phyloP scores from a whole-genome alignment of 2,113 vertebrate species.

The Oreamnos americanus region DNA sequence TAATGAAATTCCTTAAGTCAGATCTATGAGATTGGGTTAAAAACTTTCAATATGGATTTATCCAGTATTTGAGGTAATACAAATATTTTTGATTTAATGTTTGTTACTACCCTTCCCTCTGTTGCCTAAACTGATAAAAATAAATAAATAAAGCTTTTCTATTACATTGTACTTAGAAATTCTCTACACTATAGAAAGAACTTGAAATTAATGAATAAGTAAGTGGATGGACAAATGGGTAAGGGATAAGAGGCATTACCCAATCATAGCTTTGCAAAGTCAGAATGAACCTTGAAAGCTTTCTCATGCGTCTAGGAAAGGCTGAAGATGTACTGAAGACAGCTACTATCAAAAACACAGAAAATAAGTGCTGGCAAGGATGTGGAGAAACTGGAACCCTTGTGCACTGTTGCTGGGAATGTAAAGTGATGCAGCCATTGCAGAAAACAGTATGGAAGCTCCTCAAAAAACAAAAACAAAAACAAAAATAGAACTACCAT shows the following conservation, averaged over 20 bases:
- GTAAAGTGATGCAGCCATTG: background rate
- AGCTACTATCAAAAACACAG: background rate
- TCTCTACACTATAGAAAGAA: background rate
- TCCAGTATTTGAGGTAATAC: background rate
- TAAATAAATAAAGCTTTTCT: slow-evolving; percentile 21
- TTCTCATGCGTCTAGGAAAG: background rate
- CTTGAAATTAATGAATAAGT: background rate
- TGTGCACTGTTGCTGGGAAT: background rate
- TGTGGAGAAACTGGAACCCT: background rate
- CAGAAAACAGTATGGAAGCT: background rate
- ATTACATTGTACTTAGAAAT: background rate
- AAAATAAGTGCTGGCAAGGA: background rate
- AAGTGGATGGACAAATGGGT: background rate
- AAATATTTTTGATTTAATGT: background rate
- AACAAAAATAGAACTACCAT: background rate
- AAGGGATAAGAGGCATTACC: background rate
- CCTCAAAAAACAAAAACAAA: background rate
- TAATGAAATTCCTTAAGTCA: background rate
- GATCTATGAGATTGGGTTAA: background rate
- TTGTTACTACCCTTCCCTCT: background rate
- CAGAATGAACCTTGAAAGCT: background rate
- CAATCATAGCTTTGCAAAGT: background rate
- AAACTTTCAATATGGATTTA: background rate
- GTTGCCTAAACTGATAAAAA: background rate
- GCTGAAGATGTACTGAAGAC: background rate